Percentiles rank a stretch among this genome's conserved stretches.
Evolutionary conservation across 2,888 invertebrate genomes (phyloP).

Genomic region (Ennomos fuscantarius): DNA sequence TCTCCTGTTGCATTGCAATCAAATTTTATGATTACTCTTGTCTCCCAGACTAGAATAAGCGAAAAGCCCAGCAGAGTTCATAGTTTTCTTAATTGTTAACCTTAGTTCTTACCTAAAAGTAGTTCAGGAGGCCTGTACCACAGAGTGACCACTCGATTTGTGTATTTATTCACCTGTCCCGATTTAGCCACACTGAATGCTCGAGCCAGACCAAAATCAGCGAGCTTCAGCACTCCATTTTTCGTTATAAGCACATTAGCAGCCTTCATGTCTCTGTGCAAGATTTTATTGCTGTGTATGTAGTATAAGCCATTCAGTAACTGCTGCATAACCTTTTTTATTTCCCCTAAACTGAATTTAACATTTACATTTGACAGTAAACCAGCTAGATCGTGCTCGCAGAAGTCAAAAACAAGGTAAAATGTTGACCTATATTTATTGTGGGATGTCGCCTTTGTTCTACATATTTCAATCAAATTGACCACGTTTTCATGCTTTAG

Average conservation of each 20-base stretch:
- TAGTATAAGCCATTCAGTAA: conserved; percentile 95
- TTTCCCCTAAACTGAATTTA: conserved; percentile 98
- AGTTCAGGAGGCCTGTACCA: conserved; percentile 93
- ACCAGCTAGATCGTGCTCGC: conserved; percentile 99
- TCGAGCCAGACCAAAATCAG: conserved; percentile 98
- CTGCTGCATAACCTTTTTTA: conserved; percentile 92
- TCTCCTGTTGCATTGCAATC: too few relatives aligned
- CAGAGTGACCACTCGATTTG: conserved; percentile 98
- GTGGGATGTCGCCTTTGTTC: conserved; percentile 92
- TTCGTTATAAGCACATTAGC: conserved; percentile 99
- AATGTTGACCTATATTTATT: conserved; percentile 95
- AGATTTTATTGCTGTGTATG: conserved; percentile 97
- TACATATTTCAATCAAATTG: conserved; percentile 97
- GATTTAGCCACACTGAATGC: conserved; percentile 96
- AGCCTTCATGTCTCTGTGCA: conserved; percentile 99
- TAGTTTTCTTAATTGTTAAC: background rate
- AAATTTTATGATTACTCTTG: too few relatives aligned
- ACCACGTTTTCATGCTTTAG: conserved; percentile 99
- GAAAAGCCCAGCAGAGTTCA: too few relatives aligned
- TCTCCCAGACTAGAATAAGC: too few relatives aligned
- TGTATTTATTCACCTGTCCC: conserved; percentile 93
- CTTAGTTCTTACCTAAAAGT: conserved; percentile 62
- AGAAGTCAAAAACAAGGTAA: conserved; percentile 98
- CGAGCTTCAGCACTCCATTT: conserved; percentile 96
- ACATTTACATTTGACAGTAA: conserved; percentile 97